phyloP scores from a whole-genome alignment of 2,888 invertebrate species.

The Notodromas monacha region DNA sequence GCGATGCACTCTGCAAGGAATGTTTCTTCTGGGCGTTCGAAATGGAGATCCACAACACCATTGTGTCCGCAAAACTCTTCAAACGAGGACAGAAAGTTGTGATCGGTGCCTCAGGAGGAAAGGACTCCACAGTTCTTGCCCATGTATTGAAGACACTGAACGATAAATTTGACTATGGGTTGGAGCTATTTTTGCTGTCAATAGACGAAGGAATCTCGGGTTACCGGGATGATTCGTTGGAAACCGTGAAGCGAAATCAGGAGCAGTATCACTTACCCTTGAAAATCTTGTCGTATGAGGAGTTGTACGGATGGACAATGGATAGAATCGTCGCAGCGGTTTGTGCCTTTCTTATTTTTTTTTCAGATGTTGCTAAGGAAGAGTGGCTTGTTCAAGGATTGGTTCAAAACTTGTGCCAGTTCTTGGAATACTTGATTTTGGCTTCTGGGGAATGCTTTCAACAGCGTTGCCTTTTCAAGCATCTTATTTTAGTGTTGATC shows the following conservation, averaged over 20 bases:
- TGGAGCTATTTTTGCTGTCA: conserved; percentile 60
- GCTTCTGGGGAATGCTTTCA: no score
- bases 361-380: no score
- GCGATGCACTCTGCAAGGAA: conserved; percentile 63
- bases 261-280: conserved; percentile 73
- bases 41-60: conserved; percentile 72
- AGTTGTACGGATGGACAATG: conserved; percentile 98
- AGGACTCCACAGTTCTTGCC: conserved; percentile 90
- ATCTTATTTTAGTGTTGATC: no score
- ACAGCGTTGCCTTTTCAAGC: no score
- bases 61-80: conserved; percentile 43
- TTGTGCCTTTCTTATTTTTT: conserved; percentile 11
- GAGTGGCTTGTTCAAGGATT: no score
- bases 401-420: no score
- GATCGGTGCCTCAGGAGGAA: conserved; percentile 69
- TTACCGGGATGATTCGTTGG: conserved; percentile 75
- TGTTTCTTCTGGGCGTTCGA: conserved; percentile 83
- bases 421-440: no score
- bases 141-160: conserved; percentile 69
- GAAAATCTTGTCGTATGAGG: conserved; percentile 80
- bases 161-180: conserved; percentile 53
- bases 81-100: conserved; percentile 52
- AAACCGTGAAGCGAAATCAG: conserved; percentile 77
- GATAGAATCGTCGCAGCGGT: conserved; percentile 93
- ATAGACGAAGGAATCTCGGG: conserved; percentile 94